These are phyloP conservation scores for Myrmecophaga tridactyla DNA, from an alignment of 2,113 vertebrate species.

Conservation along the genomic window DNA sequence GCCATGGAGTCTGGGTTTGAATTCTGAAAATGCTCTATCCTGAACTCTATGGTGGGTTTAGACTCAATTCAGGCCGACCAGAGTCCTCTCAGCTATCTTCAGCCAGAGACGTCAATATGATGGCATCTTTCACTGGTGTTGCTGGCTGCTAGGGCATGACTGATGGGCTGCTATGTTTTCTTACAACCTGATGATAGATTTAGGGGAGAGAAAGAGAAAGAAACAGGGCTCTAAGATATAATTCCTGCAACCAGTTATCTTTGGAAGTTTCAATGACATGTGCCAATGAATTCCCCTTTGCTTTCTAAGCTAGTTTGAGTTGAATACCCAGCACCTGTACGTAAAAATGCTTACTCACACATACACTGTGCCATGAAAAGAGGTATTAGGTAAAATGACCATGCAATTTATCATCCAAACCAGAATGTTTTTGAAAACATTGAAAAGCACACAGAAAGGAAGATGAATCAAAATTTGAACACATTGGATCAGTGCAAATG, in stretches of 20 bases:
- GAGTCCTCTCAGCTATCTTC: not conserved
- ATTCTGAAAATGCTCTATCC: not conserved
- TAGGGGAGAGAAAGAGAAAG: not conserved
- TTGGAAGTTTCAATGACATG: not conserved
- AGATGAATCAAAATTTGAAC: too few relatives aligned
- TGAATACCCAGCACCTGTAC: not conserved
- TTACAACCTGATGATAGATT: not conserved
- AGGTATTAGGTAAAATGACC: not conserved
- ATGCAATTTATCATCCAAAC: not conserved
- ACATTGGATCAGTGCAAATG: not conserved
- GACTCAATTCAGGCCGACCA: not conserved
- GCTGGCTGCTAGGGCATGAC: not conserved
- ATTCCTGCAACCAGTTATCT: not conserved
- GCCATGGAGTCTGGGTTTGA: not conserved
- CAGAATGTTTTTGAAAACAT: not conserved
- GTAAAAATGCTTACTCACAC: not conserved
- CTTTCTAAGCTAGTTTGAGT: not conserved
- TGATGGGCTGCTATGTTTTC: not conserved
- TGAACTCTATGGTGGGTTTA: not conserved
- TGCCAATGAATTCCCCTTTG: not conserved
- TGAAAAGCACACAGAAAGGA: too few relatives aligned
- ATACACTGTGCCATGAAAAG: not conserved
- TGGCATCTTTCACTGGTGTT: not conserved
- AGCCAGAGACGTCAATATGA: not conserved
- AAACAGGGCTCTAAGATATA: not conserved